Percentiles rank a stretch among this genome's conserved stretches.
These are phyloP conservation scores for Melieria crassipennis DNA, from an alignment of 2,888 invertebrate species.

Conservation along the genomic window DNA sequence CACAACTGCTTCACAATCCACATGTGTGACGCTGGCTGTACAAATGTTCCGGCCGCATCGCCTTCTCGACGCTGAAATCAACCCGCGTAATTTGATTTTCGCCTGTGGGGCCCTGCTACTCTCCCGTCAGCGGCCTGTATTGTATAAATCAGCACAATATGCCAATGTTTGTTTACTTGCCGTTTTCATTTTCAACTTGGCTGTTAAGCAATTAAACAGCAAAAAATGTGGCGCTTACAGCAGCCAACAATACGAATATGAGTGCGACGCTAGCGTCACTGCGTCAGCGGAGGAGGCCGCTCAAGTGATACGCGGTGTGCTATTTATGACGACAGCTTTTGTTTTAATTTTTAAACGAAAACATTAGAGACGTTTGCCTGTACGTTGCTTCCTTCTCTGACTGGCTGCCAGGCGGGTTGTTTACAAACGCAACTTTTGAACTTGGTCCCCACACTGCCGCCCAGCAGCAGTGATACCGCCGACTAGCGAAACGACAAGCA, in stretches of 20 bases:
- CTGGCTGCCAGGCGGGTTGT: background rate
- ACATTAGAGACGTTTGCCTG: constrained; percentile 32
- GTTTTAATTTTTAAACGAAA: constrained; percentile 56
- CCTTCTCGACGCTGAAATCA: constrained; percentile 44
- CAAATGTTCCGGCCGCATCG: background rate
- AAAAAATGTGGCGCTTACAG: constrained; percentile 38
- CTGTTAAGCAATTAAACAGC: constrained; percentile 64
- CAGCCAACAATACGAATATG: background rate
- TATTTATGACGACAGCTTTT: constrained; percentile 62
- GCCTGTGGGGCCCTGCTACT: constrained; percentile 6
- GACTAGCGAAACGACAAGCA: too few species aligned
- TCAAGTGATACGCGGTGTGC: constrained; percentile 63
- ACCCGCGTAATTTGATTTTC: constrained; percentile 62
- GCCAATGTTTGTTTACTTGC: constrained; percentile 60
- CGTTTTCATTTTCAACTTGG: constrained; percentile 55
- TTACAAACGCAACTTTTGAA: constrained; percentile 32
- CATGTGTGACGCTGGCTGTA: background rate
- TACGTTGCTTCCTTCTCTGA: background rate
- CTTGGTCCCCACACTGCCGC: constrained; percentile 24
- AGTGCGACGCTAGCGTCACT: background rate
- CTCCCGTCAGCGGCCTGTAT: background rate
- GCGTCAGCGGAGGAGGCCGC: constrained; percentile 34
- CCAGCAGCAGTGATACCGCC: constrained; percentile 5
- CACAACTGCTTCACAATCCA: constrained; percentile 4
- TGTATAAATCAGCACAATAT: constrained; percentile 62